Evolutionary conservation across 37 sponge, comb jelly and placozoan genomes (phyloP).

Genomic region (Haliclona indistincta): DNA sequence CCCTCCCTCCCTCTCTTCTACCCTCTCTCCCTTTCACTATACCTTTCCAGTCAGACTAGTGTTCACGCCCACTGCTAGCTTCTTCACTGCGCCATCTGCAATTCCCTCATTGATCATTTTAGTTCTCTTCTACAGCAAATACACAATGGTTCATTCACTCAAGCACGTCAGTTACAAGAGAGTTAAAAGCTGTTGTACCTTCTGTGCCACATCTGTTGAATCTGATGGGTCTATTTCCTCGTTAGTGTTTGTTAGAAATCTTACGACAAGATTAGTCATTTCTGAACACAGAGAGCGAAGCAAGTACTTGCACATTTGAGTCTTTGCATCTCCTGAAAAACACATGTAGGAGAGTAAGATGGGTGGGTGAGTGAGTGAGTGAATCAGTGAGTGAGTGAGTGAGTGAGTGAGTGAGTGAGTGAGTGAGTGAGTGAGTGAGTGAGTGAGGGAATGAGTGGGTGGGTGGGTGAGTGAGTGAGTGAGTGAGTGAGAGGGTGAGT

Average conservation of each 20-base stretch:
- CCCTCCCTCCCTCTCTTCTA: too few relatives aligned
- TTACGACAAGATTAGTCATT: constrained; percentile 40
- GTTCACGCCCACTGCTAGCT: constrained; percentile 16
- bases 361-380: constrained; percentile 2
- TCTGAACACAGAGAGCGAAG: constrained; percentile 71
- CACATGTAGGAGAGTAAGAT: neutral
- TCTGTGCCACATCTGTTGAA: too few relatives aligned
- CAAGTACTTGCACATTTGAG: constrained; percentile 64
- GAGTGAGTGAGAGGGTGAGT: neutral
- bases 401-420: constrained; percentile 2
- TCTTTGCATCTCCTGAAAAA: constrained; percentile 30
- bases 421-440: neutral
- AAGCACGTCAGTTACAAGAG: neutral
- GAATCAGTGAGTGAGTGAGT: neutral
- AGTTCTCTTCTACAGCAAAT: constrained; percentile 24
- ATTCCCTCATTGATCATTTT: constrained; percentile 39
- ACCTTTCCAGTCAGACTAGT: constrained; percentile 62
- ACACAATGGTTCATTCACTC: too few relatives aligned
- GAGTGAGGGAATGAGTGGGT: neutral
- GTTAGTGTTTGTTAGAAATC: constrained; percentile 47
- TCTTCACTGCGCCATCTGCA: constrained; percentile 38
- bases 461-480: neutral
- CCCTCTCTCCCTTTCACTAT: too few relatives aligned
- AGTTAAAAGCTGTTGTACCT: neutral
- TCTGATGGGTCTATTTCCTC: constrained; percentile 22